These are phyloP conservation scores for Euzophera pinguis DNA, from an alignment of 2,888 invertebrate genomes.

Conservation along the genomic window DNA sequence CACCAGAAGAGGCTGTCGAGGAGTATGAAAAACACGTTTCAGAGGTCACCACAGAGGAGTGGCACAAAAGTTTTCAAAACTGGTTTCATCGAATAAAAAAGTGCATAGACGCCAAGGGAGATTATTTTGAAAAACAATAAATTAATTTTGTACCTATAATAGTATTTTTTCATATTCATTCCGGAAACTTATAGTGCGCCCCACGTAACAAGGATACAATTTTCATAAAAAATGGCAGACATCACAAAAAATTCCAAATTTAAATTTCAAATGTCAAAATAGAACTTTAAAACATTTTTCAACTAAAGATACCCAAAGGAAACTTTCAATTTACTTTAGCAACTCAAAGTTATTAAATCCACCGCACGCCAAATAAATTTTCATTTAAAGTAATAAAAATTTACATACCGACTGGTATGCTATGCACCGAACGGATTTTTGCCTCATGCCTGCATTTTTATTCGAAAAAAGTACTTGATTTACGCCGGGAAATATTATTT, in stretches of 20 bases:
- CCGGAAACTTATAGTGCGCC: no score
- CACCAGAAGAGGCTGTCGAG: no score
- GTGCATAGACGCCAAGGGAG: no score
- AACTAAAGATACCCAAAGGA: constrained; percentile 1
- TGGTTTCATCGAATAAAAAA: no score
- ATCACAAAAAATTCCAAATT: not conserved
- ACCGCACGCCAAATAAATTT: constrained; percentile 35
- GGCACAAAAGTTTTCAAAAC: no score
- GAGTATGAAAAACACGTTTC: no score
- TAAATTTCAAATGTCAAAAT: not conserved
- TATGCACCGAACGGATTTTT: constrained; percentile 35
- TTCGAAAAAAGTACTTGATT: constrained; percentile 3
- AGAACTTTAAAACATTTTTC: constrained; percentile 1
- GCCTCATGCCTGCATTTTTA: constrained; percentile 7
- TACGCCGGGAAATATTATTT: constrained; percentile 5
- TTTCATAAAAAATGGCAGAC: not conserved
- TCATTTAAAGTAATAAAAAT: constrained; percentile 51
- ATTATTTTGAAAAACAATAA: no score
- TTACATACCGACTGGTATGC: constrained; percentile 50
- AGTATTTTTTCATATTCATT: no score
- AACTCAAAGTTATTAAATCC: constrained; percentile 31
- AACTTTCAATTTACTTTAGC: constrained; percentile 9
- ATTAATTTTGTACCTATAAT: no score
- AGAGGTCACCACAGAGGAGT: no score
- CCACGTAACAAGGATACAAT: no score